Conservation (phyloP, 2,113 vertebrate genomes). For the Marcusenius ussheri region DNA sequence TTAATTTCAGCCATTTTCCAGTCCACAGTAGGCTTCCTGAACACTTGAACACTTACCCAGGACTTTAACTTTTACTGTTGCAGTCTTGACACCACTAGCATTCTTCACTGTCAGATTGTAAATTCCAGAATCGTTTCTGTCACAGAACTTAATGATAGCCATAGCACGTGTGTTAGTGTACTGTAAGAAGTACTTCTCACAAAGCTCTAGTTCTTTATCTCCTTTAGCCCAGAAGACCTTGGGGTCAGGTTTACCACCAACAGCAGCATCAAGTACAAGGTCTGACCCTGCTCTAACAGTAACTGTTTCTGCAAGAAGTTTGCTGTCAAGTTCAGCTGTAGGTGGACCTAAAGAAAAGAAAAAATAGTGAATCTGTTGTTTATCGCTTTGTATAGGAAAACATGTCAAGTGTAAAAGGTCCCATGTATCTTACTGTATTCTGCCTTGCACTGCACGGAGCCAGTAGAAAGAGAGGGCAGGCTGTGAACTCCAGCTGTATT, state of each 20-base stretch:
- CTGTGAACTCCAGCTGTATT: constrained; percentile 86
- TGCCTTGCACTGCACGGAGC: constrained; percentile 89
- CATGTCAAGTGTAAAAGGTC: not conserved
- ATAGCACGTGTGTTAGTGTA: constrained; percentile 82
- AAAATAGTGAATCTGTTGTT: not conserved
- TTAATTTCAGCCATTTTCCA: not conserved
- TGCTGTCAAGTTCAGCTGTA: constrained; percentile 86
- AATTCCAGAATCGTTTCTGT: constrained; percentile 87
- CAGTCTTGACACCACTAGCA: constrained; percentile 86
- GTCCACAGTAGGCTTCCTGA: not conserved
- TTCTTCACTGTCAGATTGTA: constrained; percentile 88
- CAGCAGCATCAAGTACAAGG: constrained; percentile 87
- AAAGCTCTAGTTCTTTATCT: constrained; percentile 80
- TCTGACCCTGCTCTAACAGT: constrained; percentile 88
- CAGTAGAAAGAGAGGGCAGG: constrained; percentile 81
- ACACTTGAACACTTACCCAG: constrained; percentile 70
- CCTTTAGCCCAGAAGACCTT: constrained; percentile 95
- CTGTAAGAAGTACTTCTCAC: constrained; percentile 88
- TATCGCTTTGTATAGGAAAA: not conserved
- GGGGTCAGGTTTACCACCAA: constrained; percentile 93
- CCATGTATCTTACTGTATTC: constrained; percentile 81
- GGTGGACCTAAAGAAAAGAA: constrained; percentile 70
- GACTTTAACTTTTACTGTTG: constrained; percentile 89
- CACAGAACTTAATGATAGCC: constrained; percentile 94
- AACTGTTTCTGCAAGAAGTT: constrained; percentile 79